Base-by-base conservation (phyloP, 2,113 vertebrate genomes). In the Coregonus clupeaformis region DNA sequence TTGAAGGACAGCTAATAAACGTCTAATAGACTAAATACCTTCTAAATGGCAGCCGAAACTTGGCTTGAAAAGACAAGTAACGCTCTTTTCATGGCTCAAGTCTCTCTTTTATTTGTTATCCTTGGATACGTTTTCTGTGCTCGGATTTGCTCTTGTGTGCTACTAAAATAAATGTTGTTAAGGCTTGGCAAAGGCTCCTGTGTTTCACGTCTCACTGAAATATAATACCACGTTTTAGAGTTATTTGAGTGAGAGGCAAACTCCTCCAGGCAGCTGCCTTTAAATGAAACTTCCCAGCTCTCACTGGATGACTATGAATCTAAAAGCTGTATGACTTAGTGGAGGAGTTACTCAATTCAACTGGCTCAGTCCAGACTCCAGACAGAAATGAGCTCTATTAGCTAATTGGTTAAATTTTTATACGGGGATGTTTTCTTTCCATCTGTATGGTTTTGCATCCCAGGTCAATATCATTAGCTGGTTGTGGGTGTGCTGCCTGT, bases 381-480 rank as follows among this genome's bases (percentile, higher is more conserved):
- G 70, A 80, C 45, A 83, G 76, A 82, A 76, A 71, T 83, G 69
- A 52, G 73, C 82, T 81, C 73, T 57, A 32, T 36, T 5, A 32
- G 16, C 12, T 20, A 67, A 29, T 32, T 52, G 49, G 49, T 52
- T 52, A 3, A 18, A 52, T 52, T 18, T 18, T 52, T 67, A 32
- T 67, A 9, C 16, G 57, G 72, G 81, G 36, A 83, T 90, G 72
- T 90, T 89, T 89, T 86, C n/a, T 55, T 16, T n/a, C 14, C 81
- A 69, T 86, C 79, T 82, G 88, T 89, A 86, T 79, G 86, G 36
- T 74, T 67, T 66, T 71, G 77, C 74, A 71, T 87, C 84, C 81
- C 75, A 73, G 71, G 42, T 24, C 75, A 85, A 78, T 87, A 45
- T 24, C 83, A 89, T 79, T 84, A 67, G 68, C 78, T 70, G 62